These are phyloP conservation scores for Lepidothrix coronata DNA, from an alignment of 2,113 vertebrate genomes.

Conservation along the genomic window DNA sequence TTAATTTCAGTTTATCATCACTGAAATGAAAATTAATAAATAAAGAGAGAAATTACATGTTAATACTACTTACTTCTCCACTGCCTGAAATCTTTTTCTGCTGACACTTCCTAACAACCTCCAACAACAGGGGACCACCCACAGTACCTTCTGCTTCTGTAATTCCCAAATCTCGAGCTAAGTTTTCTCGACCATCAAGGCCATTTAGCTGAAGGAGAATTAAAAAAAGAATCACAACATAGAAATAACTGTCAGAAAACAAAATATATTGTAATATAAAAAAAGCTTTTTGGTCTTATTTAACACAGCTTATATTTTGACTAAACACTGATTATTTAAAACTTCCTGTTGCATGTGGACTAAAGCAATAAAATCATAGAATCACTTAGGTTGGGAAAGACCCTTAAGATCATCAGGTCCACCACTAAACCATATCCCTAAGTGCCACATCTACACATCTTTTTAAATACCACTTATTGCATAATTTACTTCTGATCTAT, in stretches of 20 bases:
- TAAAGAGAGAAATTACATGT: background rate
- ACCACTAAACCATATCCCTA: background rate
- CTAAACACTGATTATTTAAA: background rate
- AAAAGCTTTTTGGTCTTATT: background rate
- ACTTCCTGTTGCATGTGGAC: background rate
- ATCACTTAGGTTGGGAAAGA: background rate
- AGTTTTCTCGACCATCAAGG: conserved; percentile 82
- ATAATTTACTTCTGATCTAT: background rate
- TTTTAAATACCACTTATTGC: background rate
- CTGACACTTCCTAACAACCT: conserved; percentile 82
- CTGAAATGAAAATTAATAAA: background rate
- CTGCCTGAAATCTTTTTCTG: conserved; percentile 52
- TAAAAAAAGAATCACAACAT: background rate
- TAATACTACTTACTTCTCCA: conserved; percentile 72
- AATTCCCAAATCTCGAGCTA: conserved; percentile 85
- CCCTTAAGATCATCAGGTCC: background rate
- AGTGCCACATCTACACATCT: background rate
- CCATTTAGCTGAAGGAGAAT: conserved; percentile 71
- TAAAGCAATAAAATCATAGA: background rate
- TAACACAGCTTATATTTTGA: background rate
- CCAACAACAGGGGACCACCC: conserved; percentile 82
- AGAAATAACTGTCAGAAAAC: background rate
- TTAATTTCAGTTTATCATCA: background rate
- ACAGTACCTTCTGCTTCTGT: conserved; percentile 76
- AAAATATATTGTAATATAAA: background rate